phyloP scores from a whole-genome alignment of 2,113 vertebrate genomes.

The Ceyx margarethae region DNA sequence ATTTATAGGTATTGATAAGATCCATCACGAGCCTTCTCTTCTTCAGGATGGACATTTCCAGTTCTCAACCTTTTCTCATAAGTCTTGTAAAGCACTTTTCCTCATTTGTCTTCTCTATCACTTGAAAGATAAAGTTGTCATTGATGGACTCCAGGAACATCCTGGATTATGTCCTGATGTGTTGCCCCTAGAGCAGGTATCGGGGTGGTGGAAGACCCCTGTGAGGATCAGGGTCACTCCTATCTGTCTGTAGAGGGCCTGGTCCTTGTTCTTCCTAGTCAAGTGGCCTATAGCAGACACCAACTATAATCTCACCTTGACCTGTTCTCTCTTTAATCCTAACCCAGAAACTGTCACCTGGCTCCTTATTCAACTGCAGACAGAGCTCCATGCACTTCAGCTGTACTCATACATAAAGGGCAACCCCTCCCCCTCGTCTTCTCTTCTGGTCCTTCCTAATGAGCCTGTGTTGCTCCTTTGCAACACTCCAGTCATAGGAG shows the following conservation, averaged over 20 bases:
- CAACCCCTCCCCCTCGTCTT: rapidly evolving
- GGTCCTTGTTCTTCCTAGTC: background rate
- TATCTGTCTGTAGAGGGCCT: background rate
- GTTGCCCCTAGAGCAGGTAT: background rate
- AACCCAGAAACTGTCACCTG: background rate
- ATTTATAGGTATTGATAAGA: background rate
- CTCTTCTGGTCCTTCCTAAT: background rate
- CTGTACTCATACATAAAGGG: background rate
- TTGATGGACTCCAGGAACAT: background rate
- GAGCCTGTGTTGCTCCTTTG: background rate
- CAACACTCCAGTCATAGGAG: background rate
- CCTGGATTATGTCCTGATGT: background rate
- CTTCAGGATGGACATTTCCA: background rate
- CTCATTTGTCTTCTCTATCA: background rate
- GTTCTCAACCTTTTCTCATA: background rate
- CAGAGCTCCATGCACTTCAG: background rate
- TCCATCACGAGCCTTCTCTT: background rate
- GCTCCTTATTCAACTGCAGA: background rate
- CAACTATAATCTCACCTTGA: background rate
- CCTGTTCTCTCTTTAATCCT: background rate
- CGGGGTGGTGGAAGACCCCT: background rate
- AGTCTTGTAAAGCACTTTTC: background rate
- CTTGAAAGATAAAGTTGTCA: background rate
- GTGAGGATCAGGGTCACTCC: background rate
- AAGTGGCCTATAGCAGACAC: background rate